phyloP scores from a whole-genome alignment of 2,797 vertebrate species.

The Hirundo rustica region DNA sequence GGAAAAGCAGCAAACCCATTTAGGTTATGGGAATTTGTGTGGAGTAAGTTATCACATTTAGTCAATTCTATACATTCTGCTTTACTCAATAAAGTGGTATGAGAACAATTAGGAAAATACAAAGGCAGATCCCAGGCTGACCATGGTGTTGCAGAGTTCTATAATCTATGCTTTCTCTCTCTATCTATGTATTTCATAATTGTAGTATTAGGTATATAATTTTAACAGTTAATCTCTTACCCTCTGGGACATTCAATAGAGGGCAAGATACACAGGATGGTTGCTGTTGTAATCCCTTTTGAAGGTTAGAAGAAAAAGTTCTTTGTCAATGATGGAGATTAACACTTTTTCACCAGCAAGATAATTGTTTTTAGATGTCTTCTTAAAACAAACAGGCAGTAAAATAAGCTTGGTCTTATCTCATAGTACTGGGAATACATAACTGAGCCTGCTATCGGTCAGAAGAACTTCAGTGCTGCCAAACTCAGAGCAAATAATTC shows the following conservation, averaged over 20 bases:
- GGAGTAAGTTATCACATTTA: not conserved
- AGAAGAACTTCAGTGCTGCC: not conserved
- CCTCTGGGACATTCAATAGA: not conserved
- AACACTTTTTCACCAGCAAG: not conserved
- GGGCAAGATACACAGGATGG: not conserved
- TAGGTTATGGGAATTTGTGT: not conserved
- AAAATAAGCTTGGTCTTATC: not conserved
- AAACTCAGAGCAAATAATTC: not conserved
- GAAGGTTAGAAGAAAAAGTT: not conserved
- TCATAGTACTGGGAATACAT: not conserved
- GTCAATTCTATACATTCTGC: not conserved
- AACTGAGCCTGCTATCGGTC: not conserved
- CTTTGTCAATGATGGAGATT: not conserved
- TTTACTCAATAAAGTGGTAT: not conserved
- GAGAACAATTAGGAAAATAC: not conserved
- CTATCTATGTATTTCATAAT: not conserved
- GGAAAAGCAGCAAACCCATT: not conserved
- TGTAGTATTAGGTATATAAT: not conserved
- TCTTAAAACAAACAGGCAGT: not conserved
- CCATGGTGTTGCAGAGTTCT: fast-evolving
- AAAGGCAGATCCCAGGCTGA: not conserved
- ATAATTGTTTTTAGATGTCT: not conserved
- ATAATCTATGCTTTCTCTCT: not conserved
- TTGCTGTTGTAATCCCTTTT: not conserved
- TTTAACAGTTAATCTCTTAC: not conserved